Conservation (phyloP, 2,113 vertebrate genomes). For the Balaenoptera acutorostrata region DNA sequence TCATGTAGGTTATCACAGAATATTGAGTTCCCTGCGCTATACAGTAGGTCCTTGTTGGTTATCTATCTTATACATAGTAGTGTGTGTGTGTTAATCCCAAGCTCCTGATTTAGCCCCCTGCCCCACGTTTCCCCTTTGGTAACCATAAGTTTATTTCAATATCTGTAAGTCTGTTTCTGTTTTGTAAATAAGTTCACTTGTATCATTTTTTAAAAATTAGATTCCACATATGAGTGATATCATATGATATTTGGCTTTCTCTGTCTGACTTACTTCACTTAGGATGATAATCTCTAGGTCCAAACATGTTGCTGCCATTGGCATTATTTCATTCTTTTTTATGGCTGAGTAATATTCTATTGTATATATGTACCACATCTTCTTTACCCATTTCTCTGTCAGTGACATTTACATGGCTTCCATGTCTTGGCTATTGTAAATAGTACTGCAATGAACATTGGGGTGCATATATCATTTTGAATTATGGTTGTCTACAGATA, state of each 20-base stretch:
- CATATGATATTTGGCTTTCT: background rate
- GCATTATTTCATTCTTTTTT: background rate
- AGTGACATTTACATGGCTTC: no score
- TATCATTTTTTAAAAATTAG: background rate
- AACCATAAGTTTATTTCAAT: background rate
- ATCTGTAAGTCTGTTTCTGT: background rate
- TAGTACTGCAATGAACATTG: no score
- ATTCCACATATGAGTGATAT: background rate
- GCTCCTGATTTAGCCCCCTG: background rate
- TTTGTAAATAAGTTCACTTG: background rate
- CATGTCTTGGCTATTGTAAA: no score
- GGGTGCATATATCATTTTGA: no score
- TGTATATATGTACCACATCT: background rate
- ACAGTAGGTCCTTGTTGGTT: background rate
- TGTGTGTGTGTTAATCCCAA: background rate
- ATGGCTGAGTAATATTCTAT: background rate
- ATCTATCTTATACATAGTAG: background rate
- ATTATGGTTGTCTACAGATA: no score
- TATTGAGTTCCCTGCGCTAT: background rate
- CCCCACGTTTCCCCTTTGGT: background rate
- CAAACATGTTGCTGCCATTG: background rate
- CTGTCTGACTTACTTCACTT: background rate
- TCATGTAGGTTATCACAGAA: background rate
- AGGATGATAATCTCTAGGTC: background rate
- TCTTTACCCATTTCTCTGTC: no score